Percentiles rank a stretch among this genome's conserved stretches.
Conservation (phyloP, 2,888 invertebrate genomes). For the Parnassius smintheus region DNA sequence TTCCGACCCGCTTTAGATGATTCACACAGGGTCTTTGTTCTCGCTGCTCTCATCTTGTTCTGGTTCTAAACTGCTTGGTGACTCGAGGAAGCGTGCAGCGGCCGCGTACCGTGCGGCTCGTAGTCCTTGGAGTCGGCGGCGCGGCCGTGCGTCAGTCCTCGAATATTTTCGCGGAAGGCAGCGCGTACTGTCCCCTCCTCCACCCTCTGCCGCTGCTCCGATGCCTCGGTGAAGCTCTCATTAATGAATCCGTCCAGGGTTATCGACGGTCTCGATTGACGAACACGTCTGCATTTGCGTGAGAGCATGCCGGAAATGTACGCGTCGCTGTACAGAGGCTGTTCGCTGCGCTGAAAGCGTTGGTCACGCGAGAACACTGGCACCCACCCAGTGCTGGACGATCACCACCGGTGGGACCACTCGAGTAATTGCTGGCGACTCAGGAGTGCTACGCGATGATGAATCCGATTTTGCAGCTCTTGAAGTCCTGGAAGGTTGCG, state of each 20-base stretch:
- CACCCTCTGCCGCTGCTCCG: slow-evolving; percentile 33
- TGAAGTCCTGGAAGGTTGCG: slow-evolving; percentile 27
- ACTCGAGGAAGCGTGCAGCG: slow-evolving; percentile 50
- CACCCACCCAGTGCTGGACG: slow-evolving; percentile 84
- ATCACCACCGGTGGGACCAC: slow-evolving; percentile 69
- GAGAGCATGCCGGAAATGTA: slow-evolving; percentile 94
- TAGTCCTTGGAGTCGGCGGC: slow-evolving; percentile 50
- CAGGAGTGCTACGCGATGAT: slow-evolving; percentile 9
- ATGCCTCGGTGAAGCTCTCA: slow-evolving; percentile 51
- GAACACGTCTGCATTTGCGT: slow-evolving; percentile 90
- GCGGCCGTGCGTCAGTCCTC: slow-evolving; percentile 46
- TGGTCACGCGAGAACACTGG: slow-evolving; percentile 92
- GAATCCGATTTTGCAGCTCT: slow-evolving; percentile 26
- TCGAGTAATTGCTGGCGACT: slow-evolving; percentile 1
- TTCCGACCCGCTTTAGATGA: background rate
- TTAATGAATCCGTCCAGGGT: slow-evolving; percentile 54
- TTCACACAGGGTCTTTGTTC: background rate
- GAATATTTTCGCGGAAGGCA: slow-evolving; percentile 58
- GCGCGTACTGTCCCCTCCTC: slow-evolving; percentile 42
- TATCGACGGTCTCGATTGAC: slow-evolving; percentile 51
- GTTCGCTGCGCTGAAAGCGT: slow-evolving; percentile 84
- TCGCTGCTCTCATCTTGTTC: background rate
- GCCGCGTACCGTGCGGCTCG: slow-evolving; percentile 45
- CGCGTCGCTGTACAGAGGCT: slow-evolving; percentile 89
- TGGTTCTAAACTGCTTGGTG: background rate